Percentiles rank a stretch among this genome's conserved stretches.
Evolutionary conservation across 2,113 vertebrate genomes (phyloP).

Genomic region (Rhinoderma darwinii): DNA sequence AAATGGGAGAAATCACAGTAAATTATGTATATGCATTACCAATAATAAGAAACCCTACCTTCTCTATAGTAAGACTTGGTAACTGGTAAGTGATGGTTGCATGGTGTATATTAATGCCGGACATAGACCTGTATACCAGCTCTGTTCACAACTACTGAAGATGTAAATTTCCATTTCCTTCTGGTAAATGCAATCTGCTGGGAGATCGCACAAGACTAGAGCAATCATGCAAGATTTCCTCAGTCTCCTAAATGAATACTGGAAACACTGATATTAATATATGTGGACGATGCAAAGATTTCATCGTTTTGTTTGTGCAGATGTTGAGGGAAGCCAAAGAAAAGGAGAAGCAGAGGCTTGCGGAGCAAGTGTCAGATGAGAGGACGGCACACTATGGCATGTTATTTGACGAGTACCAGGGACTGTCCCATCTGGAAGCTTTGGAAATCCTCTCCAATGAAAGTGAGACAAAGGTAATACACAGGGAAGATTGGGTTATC

Average conservation of each 20-base stretch:
- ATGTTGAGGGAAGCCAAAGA: slow-evolving; percentile 96
- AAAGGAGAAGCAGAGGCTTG: slow-evolving; percentile 87
- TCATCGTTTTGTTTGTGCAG: slow-evolving; percentile 69
- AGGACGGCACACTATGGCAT: slow-evolving; percentile 91
- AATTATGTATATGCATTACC: no score
- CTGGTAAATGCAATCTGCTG: no score
- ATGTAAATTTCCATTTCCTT: no score
- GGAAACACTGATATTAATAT: background rate
- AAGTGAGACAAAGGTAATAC: slow-evolving; percentile 88
- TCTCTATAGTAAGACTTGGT: no score
- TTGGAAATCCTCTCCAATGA: slow-evolving; percentile 97
- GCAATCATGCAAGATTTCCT: background rate
- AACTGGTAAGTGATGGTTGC: no score
- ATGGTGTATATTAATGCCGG: no score
- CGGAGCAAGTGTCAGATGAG: slow-evolving; percentile 81
- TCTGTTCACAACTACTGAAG: no score
- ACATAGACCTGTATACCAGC: no score
- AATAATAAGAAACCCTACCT: no score
- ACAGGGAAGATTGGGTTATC: background rate
- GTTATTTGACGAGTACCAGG: slow-evolving; percentile 97
- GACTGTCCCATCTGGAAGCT: slow-evolving; percentile 95
- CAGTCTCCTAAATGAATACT: background rate
- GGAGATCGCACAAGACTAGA: no score
- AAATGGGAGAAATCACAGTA: background rate
- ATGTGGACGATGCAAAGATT: background rate